Percentiles rank a stretch among this genome's conserved stretches.
Evolutionary conservation across 2,113 vertebrate species (phyloP).

Genomic region (Tragulus kanchil): DNA sequence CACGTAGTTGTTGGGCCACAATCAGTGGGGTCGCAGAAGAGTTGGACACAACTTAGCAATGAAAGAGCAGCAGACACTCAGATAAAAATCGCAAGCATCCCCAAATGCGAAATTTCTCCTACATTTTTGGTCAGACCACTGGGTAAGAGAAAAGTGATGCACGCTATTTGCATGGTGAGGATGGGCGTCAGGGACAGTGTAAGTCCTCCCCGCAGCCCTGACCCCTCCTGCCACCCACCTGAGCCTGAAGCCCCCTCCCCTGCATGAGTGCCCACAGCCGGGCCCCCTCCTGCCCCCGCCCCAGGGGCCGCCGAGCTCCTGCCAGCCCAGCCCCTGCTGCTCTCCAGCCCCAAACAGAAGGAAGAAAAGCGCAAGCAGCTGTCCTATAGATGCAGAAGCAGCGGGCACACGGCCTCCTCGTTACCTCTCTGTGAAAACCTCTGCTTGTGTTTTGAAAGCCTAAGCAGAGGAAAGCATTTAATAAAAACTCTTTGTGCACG

Average conservation of each 20-base stretch:
- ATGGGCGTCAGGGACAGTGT: not conserved
- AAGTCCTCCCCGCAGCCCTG: not conserved
- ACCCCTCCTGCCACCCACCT: too few relatives aligned
- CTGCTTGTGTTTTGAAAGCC: not conserved
- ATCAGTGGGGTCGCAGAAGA: not conserved
- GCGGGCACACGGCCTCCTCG: not conserved
- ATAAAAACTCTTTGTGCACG: not conserved
- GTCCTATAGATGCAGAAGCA: fast-evolving
- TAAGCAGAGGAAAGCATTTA: not conserved
- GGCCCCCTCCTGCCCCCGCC: not conserved
- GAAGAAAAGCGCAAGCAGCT: not conserved
- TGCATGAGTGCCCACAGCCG: fast-evolving
- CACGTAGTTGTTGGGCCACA: not conserved
- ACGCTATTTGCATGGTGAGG: fast-evolving
- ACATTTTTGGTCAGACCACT: not conserved
- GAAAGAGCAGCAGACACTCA: not conserved
- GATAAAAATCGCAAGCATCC: fast-evolving
- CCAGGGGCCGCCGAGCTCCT: not conserved
- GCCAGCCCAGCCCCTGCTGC: not conserved
- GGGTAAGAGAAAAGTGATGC: not conserved
- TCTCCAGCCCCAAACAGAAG: not conserved
- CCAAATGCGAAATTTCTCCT: not conserved
- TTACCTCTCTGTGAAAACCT: not conserved
- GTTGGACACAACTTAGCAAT: not conserved
- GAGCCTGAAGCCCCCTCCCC: not conserved